Evolutionary conservation across 2,797 vertebrate genomes (phyloP), one percentile per base, ranked within the genome.

Genomic region (Aplochiton taeniatus): DNA sequence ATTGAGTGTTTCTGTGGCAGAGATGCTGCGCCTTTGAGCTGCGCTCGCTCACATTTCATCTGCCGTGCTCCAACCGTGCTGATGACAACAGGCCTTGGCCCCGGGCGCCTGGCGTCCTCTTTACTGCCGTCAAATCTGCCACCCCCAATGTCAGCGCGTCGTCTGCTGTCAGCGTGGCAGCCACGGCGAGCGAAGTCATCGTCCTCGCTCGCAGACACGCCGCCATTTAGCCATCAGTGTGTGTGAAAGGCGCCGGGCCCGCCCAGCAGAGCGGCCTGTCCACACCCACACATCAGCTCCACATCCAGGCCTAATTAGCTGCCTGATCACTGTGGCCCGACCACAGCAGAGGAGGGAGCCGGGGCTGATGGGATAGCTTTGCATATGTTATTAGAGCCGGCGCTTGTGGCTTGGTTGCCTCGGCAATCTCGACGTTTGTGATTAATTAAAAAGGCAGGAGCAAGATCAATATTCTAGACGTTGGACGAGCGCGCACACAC

Each of bases 1-100:
- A 62, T 57, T 45, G 47, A 58, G 76, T 61, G 12, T 47, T 48
- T 71, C 65, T n/a, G 69, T 78, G 63, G 63, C 64, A 67, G 68
- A 68, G 76, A 81, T 59, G 79, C 61, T 82, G 82, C 69, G 75
- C 81, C 72, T 82, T 76, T 75, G 69, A 76, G 81, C 72, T 18
- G 63, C 67, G 83, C 80, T 84, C 83, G 71, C 76, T 88, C 88
- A 82, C 76, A 80, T 83, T 85, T 76, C 79, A 74, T 81, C 75
- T 13, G 20, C 69, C 70, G 19, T 14, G 70, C 71, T 67, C 66
- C 18, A 60, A 76, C 74, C 76, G 51, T 54, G 41, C 48, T 78
- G 64, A 69, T 57, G 76, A 84, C 84, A 80, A 80, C 81, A 81
- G 82, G 78, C 69, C 83, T 55, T 65, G 59, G 74, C 75, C 88